Evolutionary conservation across 2,888 invertebrate genomes (phyloP), one percentile per base, ranked within the genome.

Genomic region (Lepidocyrtoides sp.): DNA sequence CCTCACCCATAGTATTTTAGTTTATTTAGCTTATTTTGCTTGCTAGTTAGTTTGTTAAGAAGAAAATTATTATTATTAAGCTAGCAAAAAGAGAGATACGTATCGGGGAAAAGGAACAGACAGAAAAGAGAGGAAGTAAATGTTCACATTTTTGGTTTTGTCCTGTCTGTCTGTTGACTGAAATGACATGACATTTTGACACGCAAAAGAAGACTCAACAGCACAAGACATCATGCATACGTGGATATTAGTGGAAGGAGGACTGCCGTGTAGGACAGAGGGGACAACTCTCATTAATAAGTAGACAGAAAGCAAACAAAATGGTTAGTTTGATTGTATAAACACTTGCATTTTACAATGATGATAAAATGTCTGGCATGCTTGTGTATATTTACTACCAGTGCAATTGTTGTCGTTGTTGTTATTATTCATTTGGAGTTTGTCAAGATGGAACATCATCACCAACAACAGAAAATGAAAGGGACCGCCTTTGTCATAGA

Each of bases 401-500:
- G 54, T 60, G 17, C 29, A 57, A 81, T 41, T 66, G 63, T 83
- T 48, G 83, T 85, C 69, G 10, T 60, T 82, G 17, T 57, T 57
- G 5, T 29, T 26, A 54, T 57, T 81, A 83, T 66, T 63, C 69
- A 48, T 66, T 69, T 84, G 17, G 54, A 48, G n/a, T 54, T 79
- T 79, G 57, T 57, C 23, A 79, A 32, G 79, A 57, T 14, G 54
- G 32, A 84, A 12, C 54, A 84, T 8, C 23, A 54, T 8, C 23
- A 54, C 17, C 23, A 63, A 20, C 10, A 29, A 66, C 2, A 82
- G 48, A 54, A 60, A 32, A 41, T 48, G 79, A 75, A 89, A 89
- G 82, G 89, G 72, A 83, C 89, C 89, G 89, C 89, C 72, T 85
- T 75, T 75, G 83, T 83, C 75, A 83, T 60, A 83, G 89, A 89